Evolutionary conservation across 92 coral and sea anemone genomes (phyloP), one percentile per base, ranked within the genome.

Genomic region (Diadumene lineata): DNA sequence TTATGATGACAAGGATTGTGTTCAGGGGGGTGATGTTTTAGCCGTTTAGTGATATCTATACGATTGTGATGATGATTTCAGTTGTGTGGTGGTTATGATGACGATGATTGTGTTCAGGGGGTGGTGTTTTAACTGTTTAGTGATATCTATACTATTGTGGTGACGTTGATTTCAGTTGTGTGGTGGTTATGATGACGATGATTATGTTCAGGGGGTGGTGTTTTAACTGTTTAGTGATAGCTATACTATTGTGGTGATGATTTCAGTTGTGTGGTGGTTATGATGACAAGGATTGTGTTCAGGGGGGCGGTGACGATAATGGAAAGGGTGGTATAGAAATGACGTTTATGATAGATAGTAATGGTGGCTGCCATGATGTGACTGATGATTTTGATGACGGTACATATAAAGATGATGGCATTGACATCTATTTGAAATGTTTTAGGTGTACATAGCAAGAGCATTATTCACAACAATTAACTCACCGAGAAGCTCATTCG

Each of bases 401-500:
- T 15, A 23, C 4, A 9, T 6, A 53, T 53, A 16, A 15, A 9
- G 60, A 53, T 53, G 24, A 53, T 53, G 24, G 18, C 19, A 21
- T 3, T 53, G 29, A 19, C 26, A 33, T 8, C 26, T n/a, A n/a
- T n/a, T n/a, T n/a, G n/a, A n/a, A n/a, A n/a, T n/a, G n/a, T n/a
- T n/a, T n/a, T n/a, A n/a, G n/a, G n/a, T n/a, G n/a, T n/a, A n/a
- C n/a, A n/a, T n/a, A n/a, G n/a, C n/a, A n/a, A n/a, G n/a, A n/a
- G n/a, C n/a, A n/a, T n/a, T n/a, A n/a, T n/a, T n/a, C n/a, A n/a
- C n/a, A 17, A 23, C 43, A 7, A n/a, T n/a, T 19, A 24, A 70
- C 86, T 46, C 58, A 85, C 89, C 78, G 83, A 61, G 2, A 73
- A 77, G 28, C 67, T 68, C 66, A 79, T 66, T 21, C 89, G 76